Percentiles rank a stretch among this genome's conserved stretches.
phyloP scores from a whole-genome alignment of 2,113 vertebrate species.

The Nothoprocta pentlandii region DNA sequence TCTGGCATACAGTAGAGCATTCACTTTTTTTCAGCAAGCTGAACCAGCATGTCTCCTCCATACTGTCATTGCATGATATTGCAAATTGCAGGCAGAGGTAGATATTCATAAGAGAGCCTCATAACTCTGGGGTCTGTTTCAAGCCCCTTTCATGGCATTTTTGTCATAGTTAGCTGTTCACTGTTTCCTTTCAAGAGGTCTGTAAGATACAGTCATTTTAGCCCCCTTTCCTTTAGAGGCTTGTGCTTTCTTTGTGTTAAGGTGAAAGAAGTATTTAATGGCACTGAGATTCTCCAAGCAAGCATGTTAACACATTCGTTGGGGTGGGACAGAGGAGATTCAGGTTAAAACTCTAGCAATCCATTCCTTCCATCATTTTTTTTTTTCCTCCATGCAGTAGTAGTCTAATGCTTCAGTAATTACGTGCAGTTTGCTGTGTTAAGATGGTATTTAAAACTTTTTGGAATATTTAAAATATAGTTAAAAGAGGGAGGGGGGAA shows the following conservation, averaged over 20 bases:
- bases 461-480: not conserved
- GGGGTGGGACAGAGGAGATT: not conserved
- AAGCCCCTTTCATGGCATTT: not conserved
- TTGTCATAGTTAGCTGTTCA: not conserved
- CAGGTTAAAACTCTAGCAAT: not conserved
- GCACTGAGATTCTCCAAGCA: not conserved
- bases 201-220: not conserved
- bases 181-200: not conserved
- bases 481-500: not conserved
- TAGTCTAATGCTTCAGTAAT: not conserved
- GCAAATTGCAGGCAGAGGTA: not conserved
- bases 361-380: not conserved
- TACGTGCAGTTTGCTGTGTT: not conserved
- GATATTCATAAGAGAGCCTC: not conserved
- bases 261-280: not conserved
- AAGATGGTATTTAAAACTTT: not conserved
- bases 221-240: not conserved
- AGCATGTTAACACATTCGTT: not conserved
- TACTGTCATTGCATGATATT: not conserved
- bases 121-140: not conserved
- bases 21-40: conserved; percentile 54
- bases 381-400: not conserved
- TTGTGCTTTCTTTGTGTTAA: not conserved
- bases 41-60: conserved; percentile 9
- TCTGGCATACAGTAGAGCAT: conserved; percentile 38